Percentiles rank a stretch among this genome's conserved stretches.
Conservation (phyloP, 2,113 vertebrate genomes). For the Cebidichthys violaceus region DNA sequence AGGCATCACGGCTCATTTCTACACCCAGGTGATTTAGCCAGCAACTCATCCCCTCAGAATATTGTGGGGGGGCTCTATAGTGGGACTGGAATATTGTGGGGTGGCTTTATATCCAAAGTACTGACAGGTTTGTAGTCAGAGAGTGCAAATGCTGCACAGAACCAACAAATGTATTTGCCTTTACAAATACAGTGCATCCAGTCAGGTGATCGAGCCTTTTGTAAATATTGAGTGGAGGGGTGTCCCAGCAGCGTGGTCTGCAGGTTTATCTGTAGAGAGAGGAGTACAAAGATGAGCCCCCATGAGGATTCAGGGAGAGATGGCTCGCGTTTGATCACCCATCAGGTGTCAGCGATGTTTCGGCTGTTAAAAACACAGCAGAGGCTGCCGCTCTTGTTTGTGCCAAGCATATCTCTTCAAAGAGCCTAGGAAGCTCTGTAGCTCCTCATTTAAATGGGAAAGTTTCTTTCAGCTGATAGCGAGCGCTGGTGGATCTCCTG, state of each 20-base stretch:
- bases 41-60: conserved; percentile 59
- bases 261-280: conserved; percentile 75
- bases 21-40: conserved; percentile 71
- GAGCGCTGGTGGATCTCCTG: conserved; percentile 73
- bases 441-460: conserved; percentile 85
- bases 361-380: conserved; percentile 83
- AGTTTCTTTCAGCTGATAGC: conserved; percentile 78
- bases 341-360: conserved; percentile 86
- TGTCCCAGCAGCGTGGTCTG: conserved; percentile 80
- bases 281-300: conserved; percentile 82
- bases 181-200: conserved; percentile 59
- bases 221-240: conserved; percentile 80
- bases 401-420: conserved; percentile 84
- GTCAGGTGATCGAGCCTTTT: conserved; percentile 76
- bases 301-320: conserved; percentile 77
- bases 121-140: conserved; percentile 61
- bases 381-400: conserved; percentile 83
- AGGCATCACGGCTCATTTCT: conserved; percentile 52
- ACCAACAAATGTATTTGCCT: conserved; percentile 66
- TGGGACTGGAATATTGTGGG: conserved; percentile 44
- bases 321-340: conserved; percentile 85
- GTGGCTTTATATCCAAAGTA: conserved; percentile 59
- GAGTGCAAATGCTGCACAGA: conserved; percentile 72
- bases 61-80: conserved; percentile 28
- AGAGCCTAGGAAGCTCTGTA: conserved; percentile 79